Base-by-base conservation (phyloP, 2,888 invertebrate genomes). In the Anagyrus pseudococci region DNA sequence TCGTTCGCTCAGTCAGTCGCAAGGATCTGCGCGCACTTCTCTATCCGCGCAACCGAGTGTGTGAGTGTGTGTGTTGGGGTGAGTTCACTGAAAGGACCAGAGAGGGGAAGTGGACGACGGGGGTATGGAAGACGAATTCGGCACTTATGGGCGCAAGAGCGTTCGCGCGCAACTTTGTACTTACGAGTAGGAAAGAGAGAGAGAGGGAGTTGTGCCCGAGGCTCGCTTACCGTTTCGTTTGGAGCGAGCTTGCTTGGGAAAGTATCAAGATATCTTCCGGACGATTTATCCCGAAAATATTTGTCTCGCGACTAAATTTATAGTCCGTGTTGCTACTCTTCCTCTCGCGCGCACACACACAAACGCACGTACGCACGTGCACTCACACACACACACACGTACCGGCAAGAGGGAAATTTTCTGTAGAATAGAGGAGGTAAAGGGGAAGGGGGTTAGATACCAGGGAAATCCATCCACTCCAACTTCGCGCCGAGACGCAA, bases 221-320 rank as follows among this genome's bases (percentile, higher is more conserved):
- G n/a, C n/a, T n/a, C n/a, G n/a, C n/a, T n/a, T n/a, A n/a, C n/a
- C n/a, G n/a, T n/a, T n/a, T n/a, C n/a, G n/a, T n/a, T n/a, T n/a
- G n/a, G n/a, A n/a, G n/a, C n/a, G n/a, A n/a, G n/a, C n/a, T n/a
- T n/a, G n/a, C 29, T 7, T 4, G 29, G 10, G 46, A 56, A 62
- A 62, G 55, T 62, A 62, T 62, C 62, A 53, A 57, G 57, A 57
- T 62, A 62, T 56, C 57, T 62, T 57, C 57, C 57, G 52, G 41
- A 20, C 62, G 52, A 62, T 62, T 62, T 62, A 56, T 56, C 53
- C 52, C 26, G 23, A 62, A 62, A 62, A 62, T 62, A 57, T 62
- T 62, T 62, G 57, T 62, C 52, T 55, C 53, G 41, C 47, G 46
- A 25, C 15, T 29, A 29, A 62, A 57, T 57, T 62, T 57, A 57